Evolutionary conservation across 2,113 vertebrate species (phyloP), one percentile per base, ranked within the genome.

Genomic region (Turnix velox): DNA sequence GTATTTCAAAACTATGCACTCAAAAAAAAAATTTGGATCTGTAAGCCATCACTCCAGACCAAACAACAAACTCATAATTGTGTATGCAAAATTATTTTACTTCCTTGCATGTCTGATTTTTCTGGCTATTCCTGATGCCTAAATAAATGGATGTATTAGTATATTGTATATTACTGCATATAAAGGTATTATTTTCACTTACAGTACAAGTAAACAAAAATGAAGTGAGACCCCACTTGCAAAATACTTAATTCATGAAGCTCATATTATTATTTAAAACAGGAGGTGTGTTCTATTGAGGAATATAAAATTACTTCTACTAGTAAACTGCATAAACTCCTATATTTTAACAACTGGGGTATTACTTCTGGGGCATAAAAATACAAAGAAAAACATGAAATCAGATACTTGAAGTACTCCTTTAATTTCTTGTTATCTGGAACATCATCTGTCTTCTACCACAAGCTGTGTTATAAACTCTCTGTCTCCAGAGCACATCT

Each of bases 381-480:
- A 94, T 78, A 87, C 37, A 92, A 95, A 92, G 68, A 5, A 54
- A 63, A 73, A 30, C 42, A 92, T 94, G 46, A 95, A 92, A 73
- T 91, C 66, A 94, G 52, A 73, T 61, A 46, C 54, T 93, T 88
- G 74, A 94, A 94, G 35, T 39, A 90, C 33, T 54, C 27, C 49
- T 94, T 93, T 88, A 86, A 84, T 93, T 93, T 96, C 33, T 81
- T 74, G 51, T 58, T 77, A 62, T 22, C 54, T 93, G 51, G 35
- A 96, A 69, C 72, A 95, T 95, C 72, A 95, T 95, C 85, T 96
- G 92, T 85, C 52, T 94, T 87, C 43, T 92, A 77, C 58, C 45
- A 94, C 46, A 91, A 94, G 15, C 43, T 91, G 78, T 93, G 79
- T 91, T 95, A 90, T 79, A 81, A 37, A 57, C 42, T 46, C 31